Evolutionary conservation across 2,888 invertebrate species (phyloP), one percentile per base, ranked within the genome.

Genomic region (Tinea pellionella): DNA sequence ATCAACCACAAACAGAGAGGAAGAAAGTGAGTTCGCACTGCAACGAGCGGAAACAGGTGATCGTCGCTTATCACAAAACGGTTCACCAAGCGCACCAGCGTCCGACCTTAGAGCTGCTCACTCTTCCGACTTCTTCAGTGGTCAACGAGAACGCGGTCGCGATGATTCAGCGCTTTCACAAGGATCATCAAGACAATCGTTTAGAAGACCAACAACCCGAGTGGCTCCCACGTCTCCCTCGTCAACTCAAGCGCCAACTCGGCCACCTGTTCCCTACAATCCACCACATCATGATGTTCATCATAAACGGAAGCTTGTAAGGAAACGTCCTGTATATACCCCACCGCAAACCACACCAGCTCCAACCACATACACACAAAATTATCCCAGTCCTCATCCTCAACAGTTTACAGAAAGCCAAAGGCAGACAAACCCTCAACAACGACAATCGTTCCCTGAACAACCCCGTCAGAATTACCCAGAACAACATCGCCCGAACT

Each of bases 111-210:
- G 91, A 66, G 90, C 91, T 51, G 92, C 93, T 19, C 92, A 92
- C 72, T 93, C 92, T 62, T 92, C 93, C 0, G 92, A 93, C 76
- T 93, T 93, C 83, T 93, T 92, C 78, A 92, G 92, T 61, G 86
- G 86, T 0, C 84, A 80, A 64, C 80, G 83, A 13, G 86, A 87
- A 58, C 80, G 82, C 32, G 87, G 85, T 53, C 83, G 80, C 1
- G 87, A 87, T 59, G 87, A 86, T n/a, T 56, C 75, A 3, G 61
- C 65, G 1, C 66, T 66, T 59, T 64, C 65, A 2, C 65, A 67
- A 11, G 61, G 68, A 2, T 65, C 65, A 29, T 67, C 63, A 41
- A 67, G 41, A 24, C 65, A 72, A 4, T 63, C 71, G 8, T 61
- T 60, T 42, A 60, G 51, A 18, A 63, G 74, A 73, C 32, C 65